Evolutionary conservation across 2,888 invertebrate genomes (phyloP), one percentile per base, ranked within the genome.

Genomic region (Microplitis manilae): DNA sequence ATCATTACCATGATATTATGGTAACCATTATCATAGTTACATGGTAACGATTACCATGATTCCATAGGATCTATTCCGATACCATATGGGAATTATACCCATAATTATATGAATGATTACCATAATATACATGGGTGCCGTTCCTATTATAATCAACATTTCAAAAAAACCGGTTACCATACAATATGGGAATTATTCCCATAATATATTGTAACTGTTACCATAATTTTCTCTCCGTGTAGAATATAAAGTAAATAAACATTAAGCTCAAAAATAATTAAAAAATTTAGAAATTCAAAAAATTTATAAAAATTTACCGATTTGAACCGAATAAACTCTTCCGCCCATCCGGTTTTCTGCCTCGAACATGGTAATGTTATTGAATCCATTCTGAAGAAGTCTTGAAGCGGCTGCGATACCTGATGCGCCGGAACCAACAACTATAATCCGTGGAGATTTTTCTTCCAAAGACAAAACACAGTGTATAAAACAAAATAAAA

Each of bases 351-450:
- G 84, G 73, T 88, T 82, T 85, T 91, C 90, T 41, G 88, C 90
- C 87, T 90, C 93, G 81, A 90, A 86, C 74, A 93, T 87, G 5
- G 87, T 90, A 6, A 93, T 80, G 80, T 92, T 86, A 9, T 85
- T 81, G 50, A 91, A 86, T 30, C 90, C 90, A 84, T 90, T 89
- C 79, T 91, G 88, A 1, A 91, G 78, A 4, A 93, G 86, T 81
- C 87, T 89, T 2, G 90, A 86, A 0, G 92, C 92, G 13, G 92
- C 92, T 1, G 92, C 91, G 68, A 92, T 89, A 17, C 93, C 93
- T 6, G 92, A 87, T 39, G 91, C 88, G 9, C 93, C 93, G 30
- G 92, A 92, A 62, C 93, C 93, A 72, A 93, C 86, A 61, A 93
- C 90, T 38, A 93, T 83, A 41, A 93, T 89, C 84, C 83, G 79